Percentiles rank a stretch among this genome's conserved stretches.
These are phyloP conservation scores for Amiota minor DNA, from an alignment of 2,888 invertebrate species.

Conservation along the genomic window DNA sequence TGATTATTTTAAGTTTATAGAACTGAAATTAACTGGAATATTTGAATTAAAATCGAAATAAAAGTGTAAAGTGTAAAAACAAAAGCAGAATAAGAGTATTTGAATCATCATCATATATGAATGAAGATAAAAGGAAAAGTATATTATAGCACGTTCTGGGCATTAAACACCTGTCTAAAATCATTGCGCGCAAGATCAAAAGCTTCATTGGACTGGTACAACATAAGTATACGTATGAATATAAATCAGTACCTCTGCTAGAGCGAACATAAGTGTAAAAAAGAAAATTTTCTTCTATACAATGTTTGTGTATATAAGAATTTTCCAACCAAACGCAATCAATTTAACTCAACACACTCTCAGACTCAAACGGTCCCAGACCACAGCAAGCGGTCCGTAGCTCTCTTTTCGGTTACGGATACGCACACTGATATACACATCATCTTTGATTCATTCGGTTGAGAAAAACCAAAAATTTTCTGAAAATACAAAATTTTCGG, in stretches of 20 bases:
- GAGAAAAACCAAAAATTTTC: constrained; percentile 13
- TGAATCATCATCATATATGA: too few species aligned
- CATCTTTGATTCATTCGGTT: constrained; percentile 25
- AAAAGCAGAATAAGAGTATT: too few species aligned
- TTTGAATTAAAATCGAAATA: too few species aligned
- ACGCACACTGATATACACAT: constrained; percentile 31
- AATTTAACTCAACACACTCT: constrained; percentile 44
- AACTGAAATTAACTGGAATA: too few species aligned
- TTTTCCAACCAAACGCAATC: constrained; percentile 64
- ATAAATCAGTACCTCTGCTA: too few species aligned
- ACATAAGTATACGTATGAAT: too few species aligned
- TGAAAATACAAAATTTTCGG: constrained; percentile 35
- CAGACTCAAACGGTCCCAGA: constrained; percentile 24
- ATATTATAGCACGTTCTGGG: not conserved
- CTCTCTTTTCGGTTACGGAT: not conserved
- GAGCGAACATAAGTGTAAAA: too few species aligned
- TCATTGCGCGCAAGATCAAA: not conserved
- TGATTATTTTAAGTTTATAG: too few species aligned
- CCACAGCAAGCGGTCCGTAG: not conserved
- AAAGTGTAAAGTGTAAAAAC: too few species aligned
- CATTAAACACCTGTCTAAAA: not conserved
- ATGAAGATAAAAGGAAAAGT: too few species aligned
- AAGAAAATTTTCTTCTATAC: not conserved
- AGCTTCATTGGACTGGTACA: too few species aligned
- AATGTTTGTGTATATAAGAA: constrained; percentile 44